Evolutionary conservation across 2,797 vertebrate species (phyloP).

Genomic region (Vespertilio murinus): DNA sequence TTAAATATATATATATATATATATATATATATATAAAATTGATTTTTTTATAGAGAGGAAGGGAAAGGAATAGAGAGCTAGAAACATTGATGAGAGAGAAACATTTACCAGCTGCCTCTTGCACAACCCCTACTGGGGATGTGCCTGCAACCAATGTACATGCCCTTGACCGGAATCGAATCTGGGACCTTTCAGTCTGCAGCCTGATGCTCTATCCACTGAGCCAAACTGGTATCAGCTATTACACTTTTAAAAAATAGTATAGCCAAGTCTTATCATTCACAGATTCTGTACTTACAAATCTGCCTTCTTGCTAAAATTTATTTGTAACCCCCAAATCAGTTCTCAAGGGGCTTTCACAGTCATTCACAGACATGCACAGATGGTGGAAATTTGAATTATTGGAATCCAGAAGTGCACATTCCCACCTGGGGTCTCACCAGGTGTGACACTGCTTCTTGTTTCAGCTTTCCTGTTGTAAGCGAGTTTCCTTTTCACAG

Average conservation of each 20-base stretch:
- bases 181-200: too few species aligned
- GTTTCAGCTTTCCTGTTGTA: neutral
- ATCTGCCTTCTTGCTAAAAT: neutral
- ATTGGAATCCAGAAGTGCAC: neutral
- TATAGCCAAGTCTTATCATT: neutral
- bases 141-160: too few species aligned
- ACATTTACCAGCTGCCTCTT: too few species aligned
- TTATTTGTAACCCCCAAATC: conserved; percentile 13
- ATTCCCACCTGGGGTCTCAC: neutral
- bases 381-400: neutral
- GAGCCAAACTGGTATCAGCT: too few species aligned
- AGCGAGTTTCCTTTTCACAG: neutral
- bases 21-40: too few species aligned
- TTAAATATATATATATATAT: too few species aligned
- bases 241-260: neutral
- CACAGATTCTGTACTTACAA: neutral
- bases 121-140: too few species aligned
- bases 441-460: neutral
- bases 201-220: too few species aligned
- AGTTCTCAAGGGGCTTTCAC: neutral
- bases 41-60: too few species aligned
- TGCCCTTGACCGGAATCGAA: too few species aligned
- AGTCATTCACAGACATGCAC: neutral
- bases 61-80: too few species aligned
- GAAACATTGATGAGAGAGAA: too few species aligned